Evolutionary conservation across 2,888 invertebrate genomes (phyloP).

Genomic region (Diogma glabrata): DNA sequence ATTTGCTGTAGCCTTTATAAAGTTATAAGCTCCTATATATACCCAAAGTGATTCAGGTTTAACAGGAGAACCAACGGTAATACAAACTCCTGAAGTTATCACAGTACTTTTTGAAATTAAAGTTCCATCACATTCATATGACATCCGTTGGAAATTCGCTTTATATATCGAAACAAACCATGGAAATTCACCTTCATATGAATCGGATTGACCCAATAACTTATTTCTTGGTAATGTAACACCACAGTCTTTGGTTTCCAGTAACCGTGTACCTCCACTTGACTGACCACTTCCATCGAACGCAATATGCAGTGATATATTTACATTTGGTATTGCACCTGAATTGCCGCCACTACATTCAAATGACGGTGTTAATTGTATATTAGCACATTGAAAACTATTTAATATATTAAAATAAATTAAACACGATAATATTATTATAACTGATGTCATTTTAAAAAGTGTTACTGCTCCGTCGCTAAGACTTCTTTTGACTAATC

Average conservation of each 20-base stretch:
- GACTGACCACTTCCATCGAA: conserved; percentile 4
- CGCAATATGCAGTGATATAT: background rate
- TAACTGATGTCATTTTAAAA: no score
- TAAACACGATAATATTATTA: no score
- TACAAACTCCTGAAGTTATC: conserved; percentile 30
- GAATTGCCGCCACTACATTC: background rate
- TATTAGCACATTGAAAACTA: no score
- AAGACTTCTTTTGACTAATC: no score
- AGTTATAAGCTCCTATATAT: conserved; percentile 33
- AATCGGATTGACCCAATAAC: conserved; percentile 10
- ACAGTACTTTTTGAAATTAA: conserved; percentile 29
- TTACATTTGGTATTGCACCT: background rate
- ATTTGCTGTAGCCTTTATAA: conserved; percentile 28
- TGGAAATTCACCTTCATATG: conserved; percentile 36
- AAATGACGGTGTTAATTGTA: background rate
- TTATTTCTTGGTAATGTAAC: background rate
- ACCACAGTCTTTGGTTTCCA: no score
- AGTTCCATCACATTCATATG: conserved; percentile 31
- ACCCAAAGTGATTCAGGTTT: conserved; percentile 28
- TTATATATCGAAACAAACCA: conserved; percentile 33
- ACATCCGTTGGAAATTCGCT: conserved; percentile 17
- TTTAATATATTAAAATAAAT: no score
- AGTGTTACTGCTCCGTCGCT: no score
- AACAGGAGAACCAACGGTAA: conserved; percentile 23
- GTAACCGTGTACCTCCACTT: no score